Percentiles rank a stretch among this genome's conserved stretches.
Conservation (phyloP, 2,888 invertebrate species). For the Tanypteryx hageni region DNA sequence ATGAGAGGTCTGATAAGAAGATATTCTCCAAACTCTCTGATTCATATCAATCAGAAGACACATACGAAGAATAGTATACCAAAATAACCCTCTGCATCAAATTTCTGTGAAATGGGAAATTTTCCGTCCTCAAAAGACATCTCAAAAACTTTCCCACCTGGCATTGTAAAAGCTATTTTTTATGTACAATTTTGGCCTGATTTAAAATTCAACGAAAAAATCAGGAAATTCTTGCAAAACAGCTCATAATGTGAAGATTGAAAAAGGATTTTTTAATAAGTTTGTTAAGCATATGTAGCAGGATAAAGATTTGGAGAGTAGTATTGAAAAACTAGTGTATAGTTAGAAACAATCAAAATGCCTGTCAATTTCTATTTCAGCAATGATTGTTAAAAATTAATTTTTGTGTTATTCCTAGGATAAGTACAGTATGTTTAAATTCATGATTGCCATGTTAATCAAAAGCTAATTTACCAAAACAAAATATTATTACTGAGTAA, state of each 20-base stretch:
- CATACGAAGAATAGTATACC: slow-evolving; percentile 58
- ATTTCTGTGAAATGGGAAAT: slow-evolving; percentile 60
- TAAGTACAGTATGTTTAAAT: slow-evolving; percentile 52
- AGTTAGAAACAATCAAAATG: slow-evolving; percentile 47
- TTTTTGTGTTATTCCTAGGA: slow-evolving; percentile 44
- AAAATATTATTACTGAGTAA: slow-evolving; percentile 44
- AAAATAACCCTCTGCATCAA: slow-evolving; percentile 60
- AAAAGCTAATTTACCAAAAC: slow-evolving; percentile 56
- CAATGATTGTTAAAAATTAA: slow-evolving; percentile 34
- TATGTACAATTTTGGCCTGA: slow-evolving; percentile 58
- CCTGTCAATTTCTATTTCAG: slow-evolving; percentile 48
- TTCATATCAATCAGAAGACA: slow-evolving; percentile 59
- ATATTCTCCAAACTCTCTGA: slow-evolving; percentile 52
- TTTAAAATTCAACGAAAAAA: slow-evolving; percentile 39
- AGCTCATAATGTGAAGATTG: slow-evolving; percentile 47
- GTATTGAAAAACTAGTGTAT: slow-evolving; percentile 51
- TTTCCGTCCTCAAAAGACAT: slow-evolving; percentile 55
- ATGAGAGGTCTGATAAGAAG: slow-evolving; percentile 37
- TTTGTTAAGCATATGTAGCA: slow-evolving; percentile 39
- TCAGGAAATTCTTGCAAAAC: slow-evolving; percentile 53
- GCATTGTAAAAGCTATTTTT: slow-evolving; percentile 57
- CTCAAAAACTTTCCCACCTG: slow-evolving; percentile 57
- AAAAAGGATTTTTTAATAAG: slow-evolving; percentile 48
- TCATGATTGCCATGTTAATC: slow-evolving; percentile 36
- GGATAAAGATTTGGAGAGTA: slow-evolving; percentile 50